phyloP scores from a whole-genome alignment of 2,888 invertebrate species.

The Eudasyphora cyanicolor region DNA sequence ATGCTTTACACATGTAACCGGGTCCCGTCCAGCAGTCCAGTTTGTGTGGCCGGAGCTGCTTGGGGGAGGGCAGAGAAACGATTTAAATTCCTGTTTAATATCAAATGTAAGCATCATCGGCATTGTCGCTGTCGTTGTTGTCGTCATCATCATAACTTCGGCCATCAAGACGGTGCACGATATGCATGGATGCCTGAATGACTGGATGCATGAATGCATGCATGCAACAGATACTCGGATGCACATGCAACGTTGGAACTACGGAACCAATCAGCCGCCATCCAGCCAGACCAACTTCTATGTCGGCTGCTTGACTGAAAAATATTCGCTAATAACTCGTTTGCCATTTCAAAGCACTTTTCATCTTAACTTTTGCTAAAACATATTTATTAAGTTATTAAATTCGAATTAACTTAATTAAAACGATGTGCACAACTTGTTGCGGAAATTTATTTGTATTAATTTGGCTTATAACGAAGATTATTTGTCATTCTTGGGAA shows the following conservation, averaged over 20 bases:
- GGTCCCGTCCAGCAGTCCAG: slow-evolving; percentile 40
- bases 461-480: not conserved
- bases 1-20: slow-evolving; percentile 41
- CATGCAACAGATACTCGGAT: not conserved
- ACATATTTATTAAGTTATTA: slow-evolving; percentile 56
- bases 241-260: not conserved
- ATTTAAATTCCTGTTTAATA: slow-evolving; percentile 54
- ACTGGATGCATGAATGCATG: slow-evolving; percentile 46
- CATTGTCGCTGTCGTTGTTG: not conserved
- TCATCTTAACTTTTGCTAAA: slow-evolving; percentile 3
- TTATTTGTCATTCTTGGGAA: too few relatives aligned
- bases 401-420: slow-evolving; percentile 52
- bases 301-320: slow-evolving; percentile 7
- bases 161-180: slow-evolving; percentile 40
- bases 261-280: too few relatives aligned
- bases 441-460: not conserved
- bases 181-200: slow-evolving; percentile 41
- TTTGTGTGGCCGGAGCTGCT: slow-evolving; percentile 4
- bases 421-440: slow-evolving; percentile 26
- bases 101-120: slow-evolving; percentile 49
- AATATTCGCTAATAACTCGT: slow-evolving; percentile 41
- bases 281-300: not conserved
- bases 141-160: slow-evolving; percentile 38
- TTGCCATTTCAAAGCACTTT: not conserved
- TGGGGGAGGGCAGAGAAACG: not conserved